Evolutionary conservation across 2,113 vertebrate species (phyloP), one percentile per base, ranked within the genome.

Genomic region (Chionis minor): DNA sequence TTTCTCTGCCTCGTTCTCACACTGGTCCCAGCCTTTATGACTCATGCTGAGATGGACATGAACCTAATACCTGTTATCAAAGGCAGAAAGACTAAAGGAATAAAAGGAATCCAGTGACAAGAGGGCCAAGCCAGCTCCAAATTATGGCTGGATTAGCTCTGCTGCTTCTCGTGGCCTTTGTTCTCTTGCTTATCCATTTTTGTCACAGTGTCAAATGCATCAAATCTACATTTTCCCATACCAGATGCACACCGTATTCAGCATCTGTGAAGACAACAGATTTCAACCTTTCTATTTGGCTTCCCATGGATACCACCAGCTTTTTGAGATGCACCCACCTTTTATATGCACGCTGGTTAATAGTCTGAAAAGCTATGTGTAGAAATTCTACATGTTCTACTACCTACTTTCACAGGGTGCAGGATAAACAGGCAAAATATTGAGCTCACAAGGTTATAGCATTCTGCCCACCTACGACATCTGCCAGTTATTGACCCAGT

Each of bases 1-100:
- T 93, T 49, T 88, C 21, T 90, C 70, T 52, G 10, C 12, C 14
- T 75, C 32, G 32, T 82, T 12, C 56, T 78, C 63, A 23, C 59
- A 16, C 7, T 3, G 1, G 16, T 86, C 24, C n/a, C 51, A 54
- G 45, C 47, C 5, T 72, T 93, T 8, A 83, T 42, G 19, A 6
- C 6, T 54, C 1, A 0, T 12, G 9, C 54, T 61, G 42, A 71
- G 69, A 28, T 30, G 42, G 24, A 42, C 11, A 8, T 5, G 11
- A 18, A 44, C n/a, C 14, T 62, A 20, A 44, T 10, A 58, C 8
- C 9, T 49, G 4, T 11, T 73, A n/a, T 17, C 79, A 66, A 86
- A 80, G 62, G 33, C 19, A 62, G 28, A 87, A 70, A 81, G 22
- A 28, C 45, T 73, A 33, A 73, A 81, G 38, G 33, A 23, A 42